A percentile compares a stretch with the other conserved stretches of the same genome.
Evolutionary conservation across 1,140 invertebrate genomes (phyloP).

Genomic region (Bombus waltoni): DNA sequence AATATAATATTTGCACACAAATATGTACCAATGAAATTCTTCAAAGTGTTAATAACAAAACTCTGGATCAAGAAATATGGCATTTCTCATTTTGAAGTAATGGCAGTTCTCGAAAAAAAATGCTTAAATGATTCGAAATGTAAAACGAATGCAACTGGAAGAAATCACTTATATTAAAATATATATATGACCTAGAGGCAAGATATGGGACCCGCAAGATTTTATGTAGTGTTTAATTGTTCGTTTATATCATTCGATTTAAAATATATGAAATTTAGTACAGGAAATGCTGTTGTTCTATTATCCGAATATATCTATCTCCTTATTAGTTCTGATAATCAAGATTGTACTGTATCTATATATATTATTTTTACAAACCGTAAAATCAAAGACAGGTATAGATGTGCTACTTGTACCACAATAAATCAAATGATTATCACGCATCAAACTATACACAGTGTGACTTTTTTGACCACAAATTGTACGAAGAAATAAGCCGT

Average conservation of each 20-base stretch:
- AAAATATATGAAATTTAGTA: not conserved
- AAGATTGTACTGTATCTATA: not conserved
- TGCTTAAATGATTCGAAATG: not conserved
- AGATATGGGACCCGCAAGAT: not conserved
- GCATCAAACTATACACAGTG: conserved; percentile 87
- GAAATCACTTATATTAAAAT: not conserved
- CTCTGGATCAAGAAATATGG: not conserved
- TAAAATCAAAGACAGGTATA: conserved; percentile 87
- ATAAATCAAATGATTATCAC: conserved; percentile 85
- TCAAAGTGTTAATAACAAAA: not conserved
- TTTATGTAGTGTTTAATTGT: not conserved
- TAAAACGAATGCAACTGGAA: not conserved
- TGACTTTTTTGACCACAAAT: conserved; percentile 84
- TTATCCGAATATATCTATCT: not conserved
- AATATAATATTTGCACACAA: not conserved
- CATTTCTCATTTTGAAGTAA: not conserved
- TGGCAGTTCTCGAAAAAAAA: not conserved
- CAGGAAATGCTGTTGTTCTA: not conserved
- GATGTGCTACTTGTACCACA: conserved; percentile 87
- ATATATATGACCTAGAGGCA: not conserved
- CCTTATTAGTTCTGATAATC: not conserved
- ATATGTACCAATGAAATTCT: not conserved
- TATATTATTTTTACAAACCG: conserved; percentile 79
- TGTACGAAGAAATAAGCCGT: conserved; percentile 85
- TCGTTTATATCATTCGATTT: not conserved